These are phyloP conservation scores for Bombus difficillimus DNA, from an alignment of 1,140 invertebrate genomes.

Conservation along the genomic window DNA sequence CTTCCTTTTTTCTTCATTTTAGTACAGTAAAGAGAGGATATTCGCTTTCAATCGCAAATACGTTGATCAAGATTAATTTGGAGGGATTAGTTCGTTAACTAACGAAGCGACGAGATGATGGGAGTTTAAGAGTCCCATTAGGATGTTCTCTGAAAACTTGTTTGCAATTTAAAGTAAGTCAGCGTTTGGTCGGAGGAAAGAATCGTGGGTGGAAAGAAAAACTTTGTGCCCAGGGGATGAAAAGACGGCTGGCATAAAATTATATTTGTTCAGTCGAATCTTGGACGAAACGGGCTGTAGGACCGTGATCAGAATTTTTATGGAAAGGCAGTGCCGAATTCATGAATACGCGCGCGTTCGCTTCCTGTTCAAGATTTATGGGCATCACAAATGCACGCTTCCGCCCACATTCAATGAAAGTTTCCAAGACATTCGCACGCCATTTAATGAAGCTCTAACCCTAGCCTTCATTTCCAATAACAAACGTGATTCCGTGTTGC, in stretches of 20 bases:
- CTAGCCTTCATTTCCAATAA: slow-evolving; percentile 10
- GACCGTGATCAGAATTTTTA: slow-evolving; percentile 60
- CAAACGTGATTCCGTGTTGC: neutral
- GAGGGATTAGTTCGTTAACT: neutral
- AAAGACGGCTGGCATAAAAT: neutral
- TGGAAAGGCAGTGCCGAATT: slow-evolving; percentile 50
- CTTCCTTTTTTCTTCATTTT: neutral
- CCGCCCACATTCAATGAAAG: slow-evolving; percentile 58
- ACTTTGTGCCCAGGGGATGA: no score
- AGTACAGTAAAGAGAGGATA: neutral
- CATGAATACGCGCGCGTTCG: slow-evolving; percentile 60
- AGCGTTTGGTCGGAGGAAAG: neutral
- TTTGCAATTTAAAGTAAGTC: slow-evolving; percentile 22
- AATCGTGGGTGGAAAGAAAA: neutral
- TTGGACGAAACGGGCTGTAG: slow-evolving; percentile 5
- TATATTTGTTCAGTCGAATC: slow-evolving; percentile 33
- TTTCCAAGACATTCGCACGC: slow-evolving; percentile 45
- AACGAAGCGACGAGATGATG: neutral
- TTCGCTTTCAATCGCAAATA: neutral
- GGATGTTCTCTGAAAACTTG: neutral
- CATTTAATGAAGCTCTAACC: slow-evolving; percentile 35
- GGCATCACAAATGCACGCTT: slow-evolving; percentile 57
- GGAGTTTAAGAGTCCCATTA: neutral
- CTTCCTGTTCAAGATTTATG: slow-evolving; percentile 68
- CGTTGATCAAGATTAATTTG: neutral